Percentiles rank a stretch among this genome's conserved stretches.
Conservation (phyloP, 2,113 vertebrate species). For the Dolichallabes microphthalmus region DNA sequence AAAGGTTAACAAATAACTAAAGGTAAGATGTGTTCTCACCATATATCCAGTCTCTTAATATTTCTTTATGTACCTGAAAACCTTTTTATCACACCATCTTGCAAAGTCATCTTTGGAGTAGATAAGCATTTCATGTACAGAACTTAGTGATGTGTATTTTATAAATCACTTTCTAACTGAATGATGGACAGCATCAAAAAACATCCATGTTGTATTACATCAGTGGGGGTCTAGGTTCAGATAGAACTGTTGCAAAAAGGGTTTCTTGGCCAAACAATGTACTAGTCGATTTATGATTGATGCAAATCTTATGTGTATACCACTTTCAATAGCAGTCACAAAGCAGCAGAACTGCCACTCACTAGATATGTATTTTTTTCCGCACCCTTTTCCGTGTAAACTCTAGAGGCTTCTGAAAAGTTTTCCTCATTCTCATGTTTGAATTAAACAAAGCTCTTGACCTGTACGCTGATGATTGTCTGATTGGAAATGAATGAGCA, state of each 20-base stretch:
- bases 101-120: not conserved
- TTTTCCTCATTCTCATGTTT: not conserved
- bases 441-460: not conserved
- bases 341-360: not conserved
- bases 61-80: not conserved
- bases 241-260: not conserved
- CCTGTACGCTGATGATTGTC: not conserved
- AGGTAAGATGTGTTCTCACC: too few species aligned
- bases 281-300: not conserved
- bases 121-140: not conserved
- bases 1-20: not conserved
- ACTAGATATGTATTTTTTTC: not conserved
- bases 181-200: not conserved
- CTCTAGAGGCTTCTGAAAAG: too few species aligned
- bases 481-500: not conserved
- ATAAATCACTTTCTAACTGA: not conserved
- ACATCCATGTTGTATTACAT: not conserved
- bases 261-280: not conserved
- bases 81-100: not conserved
- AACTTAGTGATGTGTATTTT: not conserved
- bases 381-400: not conserved
- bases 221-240: not conserved
- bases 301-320: not conserved
- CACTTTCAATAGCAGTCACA: not conserved
- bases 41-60: not conserved